Percentiles rank a stretch among this genome's conserved stretches.
Conservation (phyloP, 2,888 invertebrate species). For the Brachylomia viminalis region DNA sequence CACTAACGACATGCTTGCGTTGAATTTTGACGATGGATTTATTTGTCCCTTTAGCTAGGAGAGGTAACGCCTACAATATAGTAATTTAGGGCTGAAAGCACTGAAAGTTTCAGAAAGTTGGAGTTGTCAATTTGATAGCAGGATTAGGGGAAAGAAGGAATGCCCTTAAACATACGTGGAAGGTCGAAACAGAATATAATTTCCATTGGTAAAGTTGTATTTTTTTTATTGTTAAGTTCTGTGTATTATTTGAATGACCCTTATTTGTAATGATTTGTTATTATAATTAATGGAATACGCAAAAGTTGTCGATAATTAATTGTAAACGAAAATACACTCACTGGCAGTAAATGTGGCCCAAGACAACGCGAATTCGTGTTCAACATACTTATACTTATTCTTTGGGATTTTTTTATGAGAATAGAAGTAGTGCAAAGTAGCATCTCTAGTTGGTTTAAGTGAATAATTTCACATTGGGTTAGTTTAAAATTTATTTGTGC, state of each 20-base stretch:
- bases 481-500: not conserved
- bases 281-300: not conserved
- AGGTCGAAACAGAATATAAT: not conserved
- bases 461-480: not conserved
- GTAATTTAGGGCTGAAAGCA: not conserved
- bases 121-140: not conserved
- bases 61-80: slow-evolving; percentile 1
- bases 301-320: not conserved
- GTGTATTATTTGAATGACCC: not conserved
- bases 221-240: not conserved
- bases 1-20: slow-evolving; percentile 31
- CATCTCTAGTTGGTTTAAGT: not conserved
- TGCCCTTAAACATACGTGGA: not conserved
- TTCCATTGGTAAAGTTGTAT: not conserved
- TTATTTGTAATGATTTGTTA: not conserved
- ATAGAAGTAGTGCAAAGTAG: not conserved
- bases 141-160: not conserved
- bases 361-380: not conserved
- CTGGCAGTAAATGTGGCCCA: not conserved
- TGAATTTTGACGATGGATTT: slow-evolving; percentile 50
- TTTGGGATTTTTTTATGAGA: not conserved
- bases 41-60: not conserved
- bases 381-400: not conserved
- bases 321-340: not conserved
- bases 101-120: not conserved